A percentile compares a stretch with the other conserved stretches of the same genome.
Evolutionary conservation across 2,113 vertebrate species (phyloP).

Genomic region (Vulpes ferrilata): DNA sequence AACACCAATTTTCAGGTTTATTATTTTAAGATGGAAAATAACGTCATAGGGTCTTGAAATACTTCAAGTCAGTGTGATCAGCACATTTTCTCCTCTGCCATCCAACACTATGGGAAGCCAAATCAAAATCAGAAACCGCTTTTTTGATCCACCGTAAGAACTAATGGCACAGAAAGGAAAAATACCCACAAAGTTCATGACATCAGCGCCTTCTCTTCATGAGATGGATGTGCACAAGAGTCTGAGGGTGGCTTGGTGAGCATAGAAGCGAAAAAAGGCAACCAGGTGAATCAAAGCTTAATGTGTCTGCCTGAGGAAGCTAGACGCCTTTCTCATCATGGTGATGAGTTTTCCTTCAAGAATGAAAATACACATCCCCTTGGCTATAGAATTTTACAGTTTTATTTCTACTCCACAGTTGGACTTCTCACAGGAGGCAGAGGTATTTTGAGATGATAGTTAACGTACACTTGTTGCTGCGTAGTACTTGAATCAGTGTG

Average conservation of each 20-base stretch:
- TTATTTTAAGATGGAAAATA: slow-evolving; percentile 16
- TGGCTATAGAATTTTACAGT: background rate
- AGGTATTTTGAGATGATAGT: background rate
- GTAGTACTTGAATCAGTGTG: background rate
- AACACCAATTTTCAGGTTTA: background rate
- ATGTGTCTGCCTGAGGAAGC: background rate
- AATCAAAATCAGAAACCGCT: slow-evolving; percentile 36
- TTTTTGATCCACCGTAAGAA: slow-evolving; percentile 14
- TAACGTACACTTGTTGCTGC: background rate
- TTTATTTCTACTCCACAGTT: background rate
- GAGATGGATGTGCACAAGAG: background rate
- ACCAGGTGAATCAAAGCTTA: background rate
- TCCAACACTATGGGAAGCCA: background rate
- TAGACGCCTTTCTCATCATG: background rate
- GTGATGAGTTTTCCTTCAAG: background rate
- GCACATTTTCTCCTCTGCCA: background rate
- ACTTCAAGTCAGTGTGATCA: background rate
- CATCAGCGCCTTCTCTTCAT: background rate
- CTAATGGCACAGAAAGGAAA: background rate
- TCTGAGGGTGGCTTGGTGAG: background rate
- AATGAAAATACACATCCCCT: background rate
- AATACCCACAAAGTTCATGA: background rate
- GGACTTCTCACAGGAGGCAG: background rate
- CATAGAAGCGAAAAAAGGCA: background rate
- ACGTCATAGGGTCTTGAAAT: background rate